Percentiles rank a stretch among this genome's conserved stretches.
Evolutionary conservation across 2,888 invertebrate species (phyloP).

Genomic region (Tribolium freemani): DNA sequence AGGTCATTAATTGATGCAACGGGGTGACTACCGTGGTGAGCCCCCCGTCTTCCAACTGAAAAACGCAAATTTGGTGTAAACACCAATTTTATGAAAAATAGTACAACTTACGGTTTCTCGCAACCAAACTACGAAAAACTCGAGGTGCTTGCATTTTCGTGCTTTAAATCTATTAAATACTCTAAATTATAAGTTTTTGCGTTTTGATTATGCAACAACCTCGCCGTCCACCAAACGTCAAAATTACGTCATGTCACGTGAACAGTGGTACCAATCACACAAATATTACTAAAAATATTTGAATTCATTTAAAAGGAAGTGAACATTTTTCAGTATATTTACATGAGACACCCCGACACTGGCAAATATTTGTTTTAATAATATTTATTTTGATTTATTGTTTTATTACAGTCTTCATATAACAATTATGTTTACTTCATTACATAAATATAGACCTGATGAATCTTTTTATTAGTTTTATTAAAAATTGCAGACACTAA

Average conservation of each 20-base stretch:
- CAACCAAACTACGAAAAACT: constrained; percentile 29
- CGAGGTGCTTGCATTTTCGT: constrained; percentile 45
- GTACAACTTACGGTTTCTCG: background rate
- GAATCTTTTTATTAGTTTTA: constrained; percentile 14
- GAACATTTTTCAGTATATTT: too few species aligned
- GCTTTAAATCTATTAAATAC: background rate
- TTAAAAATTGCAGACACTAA: constrained; percentile 21
- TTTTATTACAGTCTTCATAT: constrained; percentile 33
- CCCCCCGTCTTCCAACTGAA: background rate
- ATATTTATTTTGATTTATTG: background rate
- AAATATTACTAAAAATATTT: background rate
- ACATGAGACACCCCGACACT: too few species aligned
- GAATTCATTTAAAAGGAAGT: too few species aligned
- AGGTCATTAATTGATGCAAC: constrained; percentile 80
- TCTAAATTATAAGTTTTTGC: background rate
- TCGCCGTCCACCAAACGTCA: background rate
- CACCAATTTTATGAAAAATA: background rate
- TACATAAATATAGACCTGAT: background rate
- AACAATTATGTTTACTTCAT: constrained; percentile 5
- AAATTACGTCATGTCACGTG: background rate
- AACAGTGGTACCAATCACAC: background rate
- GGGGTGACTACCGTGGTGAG: constrained; percentile 8
- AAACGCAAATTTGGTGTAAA: background rate
- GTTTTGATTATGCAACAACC: constrained; percentile 13
- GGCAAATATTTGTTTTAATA: background rate